Conservation (phyloP, 2,888 invertebrate genomes). For the Euclidia mi region DNA sequence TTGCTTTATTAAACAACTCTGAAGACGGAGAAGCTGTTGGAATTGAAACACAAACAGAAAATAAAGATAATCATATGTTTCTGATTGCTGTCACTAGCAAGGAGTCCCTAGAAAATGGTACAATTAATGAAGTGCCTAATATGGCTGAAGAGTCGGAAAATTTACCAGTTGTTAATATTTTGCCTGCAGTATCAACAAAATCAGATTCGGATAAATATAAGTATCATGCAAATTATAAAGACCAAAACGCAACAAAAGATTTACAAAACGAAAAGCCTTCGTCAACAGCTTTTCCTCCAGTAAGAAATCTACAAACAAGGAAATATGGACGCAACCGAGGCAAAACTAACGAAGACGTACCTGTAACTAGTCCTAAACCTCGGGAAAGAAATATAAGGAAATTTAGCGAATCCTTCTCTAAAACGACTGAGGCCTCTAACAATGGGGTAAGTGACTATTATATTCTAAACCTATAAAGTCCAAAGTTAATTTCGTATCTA, state of each 20-base stretch:
- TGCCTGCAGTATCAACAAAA: slow-evolving; percentile 57
- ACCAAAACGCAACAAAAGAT: slow-evolving; percentile 57
- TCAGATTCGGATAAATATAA: slow-evolving; percentile 68
- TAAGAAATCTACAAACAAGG: slow-evolving; percentile 80
- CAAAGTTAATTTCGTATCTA: slow-evolving; percentile 7
- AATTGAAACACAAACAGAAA: slow-evolving; percentile 48
- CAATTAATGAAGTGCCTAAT: slow-evolving; percentile 66
- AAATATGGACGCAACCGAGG: slow-evolving; percentile 71
- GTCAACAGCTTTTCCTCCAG: slow-evolving; percentile 67
- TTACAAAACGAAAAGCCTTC: slow-evolving; percentile 61
- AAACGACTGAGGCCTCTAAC: slow-evolving; percentile 79
- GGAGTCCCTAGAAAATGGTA: slow-evolving; percentile 75
- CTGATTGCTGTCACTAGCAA: slow-evolving; percentile 77
- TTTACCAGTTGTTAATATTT: slow-evolving; percentile 58
- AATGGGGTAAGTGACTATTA: slow-evolving; percentile 80
- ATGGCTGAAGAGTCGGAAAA: slow-evolving; percentile 68
- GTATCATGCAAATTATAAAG: slow-evolving; percentile 81
- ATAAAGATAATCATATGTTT: slow-evolving; percentile 66
- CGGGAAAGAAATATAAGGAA: slow-evolving; percentile 74
- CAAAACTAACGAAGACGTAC: slow-evolving; percentile 62
- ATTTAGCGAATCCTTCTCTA: slow-evolving; percentile 78
- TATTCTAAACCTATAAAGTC: background rate
- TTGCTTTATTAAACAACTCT: slow-evolving; percentile 70
- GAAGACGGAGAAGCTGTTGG: slow-evolving; percentile 54
- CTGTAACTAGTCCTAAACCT: slow-evolving; percentile 62